phyloP scores from a whole-genome alignment of 2,797 vertebrate species.

The Enteromius anoplus region DNA sequence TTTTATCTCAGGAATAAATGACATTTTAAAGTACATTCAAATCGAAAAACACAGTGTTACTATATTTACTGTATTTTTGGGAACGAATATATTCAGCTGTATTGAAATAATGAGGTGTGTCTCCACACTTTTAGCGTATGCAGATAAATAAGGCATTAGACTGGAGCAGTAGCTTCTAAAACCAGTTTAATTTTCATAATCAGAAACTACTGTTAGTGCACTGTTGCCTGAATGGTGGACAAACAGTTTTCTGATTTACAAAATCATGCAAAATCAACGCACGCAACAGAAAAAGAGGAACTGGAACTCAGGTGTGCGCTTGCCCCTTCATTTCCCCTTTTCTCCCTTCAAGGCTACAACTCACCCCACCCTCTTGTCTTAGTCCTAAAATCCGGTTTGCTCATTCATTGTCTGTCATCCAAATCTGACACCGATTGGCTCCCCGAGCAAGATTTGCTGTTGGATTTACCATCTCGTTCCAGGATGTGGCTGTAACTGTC shows the following conservation, averaged over 20 bases:
- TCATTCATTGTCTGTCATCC: slow-evolving; percentile 60
- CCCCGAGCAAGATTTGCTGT: slow-evolving; percentile 69
- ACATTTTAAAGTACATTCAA: neutral
- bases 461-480: slow-evolving; percentile 58
- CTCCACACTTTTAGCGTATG: neutral
- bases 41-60: too few relatives aligned
- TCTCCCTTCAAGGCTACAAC: slow-evolving; percentile 59
- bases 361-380: slow-evolving; percentile 34
- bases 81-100: neutral
- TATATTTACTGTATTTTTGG: neutral
- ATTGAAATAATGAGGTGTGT: neutral
- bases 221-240: neutral
- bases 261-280: slow-evolving; percentile 17
- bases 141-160: neutral
- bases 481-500: slow-evolving; percentile 74
- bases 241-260: slow-evolving; percentile 33
- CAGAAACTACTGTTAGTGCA: slow-evolving; percentile 6
- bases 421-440: slow-evolving; percentile 56
- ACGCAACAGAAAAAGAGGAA: slow-evolving; percentile 47
- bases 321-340: slow-evolving; percentile 55
- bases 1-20: neutral
- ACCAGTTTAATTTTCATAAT: slow-evolving; percentile 11
- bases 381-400: slow-evolving; percentile 74
- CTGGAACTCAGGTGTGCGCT: slow-evolving; percentile 48
- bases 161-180: neutral